A percentile compares a stretch with the other conserved stretches of the same genome.
These are phyloP conservation scores for Agrotis puta DNA, from an alignment of 2,888 invertebrate species.

Conservation along the genomic window DNA sequence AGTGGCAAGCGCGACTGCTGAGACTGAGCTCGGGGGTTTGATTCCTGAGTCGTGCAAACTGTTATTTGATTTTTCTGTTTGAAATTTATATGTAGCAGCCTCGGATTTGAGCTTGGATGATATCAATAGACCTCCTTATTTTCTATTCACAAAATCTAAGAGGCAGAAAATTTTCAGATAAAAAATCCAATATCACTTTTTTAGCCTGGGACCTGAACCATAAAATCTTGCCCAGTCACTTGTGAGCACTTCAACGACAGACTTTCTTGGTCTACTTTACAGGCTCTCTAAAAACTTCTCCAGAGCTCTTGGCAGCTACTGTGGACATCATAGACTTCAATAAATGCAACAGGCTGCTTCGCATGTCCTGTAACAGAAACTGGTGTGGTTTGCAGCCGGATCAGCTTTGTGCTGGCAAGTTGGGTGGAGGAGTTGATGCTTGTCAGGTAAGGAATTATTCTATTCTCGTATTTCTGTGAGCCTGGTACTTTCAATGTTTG, in stretches of 20 bases:
- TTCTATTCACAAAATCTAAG: no score
- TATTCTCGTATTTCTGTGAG: no score
- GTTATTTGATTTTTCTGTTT: no score
- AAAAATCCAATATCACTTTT: neutral
- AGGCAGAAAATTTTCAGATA: neutral
- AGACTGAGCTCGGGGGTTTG: no score
- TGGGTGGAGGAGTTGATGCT: conserved; percentile 80
- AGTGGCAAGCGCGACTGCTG: no score
- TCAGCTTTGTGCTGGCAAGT: conserved; percentile 82
- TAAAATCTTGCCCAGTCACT: neutral
- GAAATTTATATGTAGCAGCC: no score
- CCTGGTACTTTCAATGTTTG: neutral
- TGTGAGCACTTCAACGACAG: neutral
- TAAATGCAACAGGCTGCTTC: conserved; percentile 71
- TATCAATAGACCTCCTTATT: no score
- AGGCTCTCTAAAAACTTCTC: conserved; percentile 70
- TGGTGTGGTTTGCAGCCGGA: conserved; percentile 75
- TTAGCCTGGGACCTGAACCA: neutral
- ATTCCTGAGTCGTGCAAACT: no score
- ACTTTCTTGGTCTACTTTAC: conserved; percentile 12
- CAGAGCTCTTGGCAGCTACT: conserved; percentile 74
- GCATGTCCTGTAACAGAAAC: conserved; percentile 70
- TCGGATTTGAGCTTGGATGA: no score
- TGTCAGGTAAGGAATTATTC: conserved; percentile 83
- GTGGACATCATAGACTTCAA: conserved; percentile 75